Evolutionary conservation across 2,113 vertebrate species (phyloP).

Genomic region (Lagopus muta): DNA sequence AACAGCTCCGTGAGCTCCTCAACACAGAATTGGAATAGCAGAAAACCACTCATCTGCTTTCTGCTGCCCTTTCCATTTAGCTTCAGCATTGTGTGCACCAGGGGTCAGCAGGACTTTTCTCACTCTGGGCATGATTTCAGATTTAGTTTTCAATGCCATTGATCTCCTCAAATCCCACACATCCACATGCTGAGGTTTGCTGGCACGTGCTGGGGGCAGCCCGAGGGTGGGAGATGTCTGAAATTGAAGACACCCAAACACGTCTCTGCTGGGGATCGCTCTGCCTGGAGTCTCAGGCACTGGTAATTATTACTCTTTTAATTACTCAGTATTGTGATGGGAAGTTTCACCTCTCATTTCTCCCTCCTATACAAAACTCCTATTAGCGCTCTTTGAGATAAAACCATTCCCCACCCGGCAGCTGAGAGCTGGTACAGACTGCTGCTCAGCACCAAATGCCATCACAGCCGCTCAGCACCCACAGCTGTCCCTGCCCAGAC

Average conservation of each 20-base stretch:
- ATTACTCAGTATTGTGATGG: constrained; percentile 59
- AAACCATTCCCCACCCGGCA: constrained; percentile 15
- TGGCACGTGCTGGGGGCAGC: not conserved
- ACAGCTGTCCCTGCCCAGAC: not conserved
- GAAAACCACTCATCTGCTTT: not conserved
- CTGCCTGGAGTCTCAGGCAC: constrained; percentile 36
- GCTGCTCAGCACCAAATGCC: not conserved
- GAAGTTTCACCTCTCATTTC: constrained; percentile 44
- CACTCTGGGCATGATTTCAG: not conserved
- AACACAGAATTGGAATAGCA: rapidly evolving
- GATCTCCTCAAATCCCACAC: not conserved
- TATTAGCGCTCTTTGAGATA: constrained; percentile 19
- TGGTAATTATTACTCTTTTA: constrained; percentile 58
- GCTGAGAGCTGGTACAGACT: not conserved
- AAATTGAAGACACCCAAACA: not conserved
- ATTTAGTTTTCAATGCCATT: not conserved
- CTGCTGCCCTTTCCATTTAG: not conserved
- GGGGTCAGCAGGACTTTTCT: not conserved
- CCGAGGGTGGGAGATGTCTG: not conserved
- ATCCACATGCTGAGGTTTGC: not conserved
- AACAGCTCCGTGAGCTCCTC: not conserved
- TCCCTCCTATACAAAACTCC: not conserved
- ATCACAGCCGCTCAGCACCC: not conserved
- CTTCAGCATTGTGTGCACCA: not conserved
- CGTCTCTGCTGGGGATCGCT: not conserved